Evolutionary conservation across 2,888 invertebrate species (phyloP), one percentile per base, ranked within the genome.

Genomic region (Acanthosepion pharaonis): DNA sequence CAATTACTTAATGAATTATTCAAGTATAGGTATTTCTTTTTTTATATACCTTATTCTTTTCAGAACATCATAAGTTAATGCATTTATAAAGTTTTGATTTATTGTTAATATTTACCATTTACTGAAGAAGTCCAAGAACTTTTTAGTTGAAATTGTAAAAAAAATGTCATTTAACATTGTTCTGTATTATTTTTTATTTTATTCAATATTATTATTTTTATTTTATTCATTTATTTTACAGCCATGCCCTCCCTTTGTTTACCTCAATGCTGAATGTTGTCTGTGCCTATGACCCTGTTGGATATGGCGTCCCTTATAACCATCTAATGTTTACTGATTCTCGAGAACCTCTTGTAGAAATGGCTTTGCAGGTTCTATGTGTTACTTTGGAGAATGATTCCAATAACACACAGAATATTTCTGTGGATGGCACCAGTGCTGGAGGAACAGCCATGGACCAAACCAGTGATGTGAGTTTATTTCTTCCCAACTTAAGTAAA

Each of bases 241-340:
- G 98, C 0, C 99, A 99, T 98, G 99, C 99, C 0, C 98, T 99
- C 95, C 99, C 99, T 0, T 98, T 99, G 97, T 99, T 99, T 98
- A 99, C 99, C 0, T 99, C 99, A 0, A 98, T 99, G 28, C 97
- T 99, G 96, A 99, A 99, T 98, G 98, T 99, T 0, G 99, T 99
- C 20, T 99, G 99, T 97, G 98, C 99, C 0, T 99, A 99, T 97
- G 99, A 99, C 98, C 99, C 99, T 0, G 99, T 99, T n/a, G 99
- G 99, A 0, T 98, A 99, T 95, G 99, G 99, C 4, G 96, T 98
- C 94, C 99, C 99, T 0, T 99, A 99, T 98, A 99, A 99, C 98
- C 99, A 99, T 97, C 98, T 99, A 94, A 97, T 99, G 95, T 99
- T 99, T 97, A 98, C 98, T 5, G 99, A 99, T 97, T 98, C 98